Percentiles rank a stretch among this genome's conserved stretches.
Evolutionary conservation across 2,797 vertebrate species (phyloP).

Genomic region (Ataeniobius toweri): DNA sequence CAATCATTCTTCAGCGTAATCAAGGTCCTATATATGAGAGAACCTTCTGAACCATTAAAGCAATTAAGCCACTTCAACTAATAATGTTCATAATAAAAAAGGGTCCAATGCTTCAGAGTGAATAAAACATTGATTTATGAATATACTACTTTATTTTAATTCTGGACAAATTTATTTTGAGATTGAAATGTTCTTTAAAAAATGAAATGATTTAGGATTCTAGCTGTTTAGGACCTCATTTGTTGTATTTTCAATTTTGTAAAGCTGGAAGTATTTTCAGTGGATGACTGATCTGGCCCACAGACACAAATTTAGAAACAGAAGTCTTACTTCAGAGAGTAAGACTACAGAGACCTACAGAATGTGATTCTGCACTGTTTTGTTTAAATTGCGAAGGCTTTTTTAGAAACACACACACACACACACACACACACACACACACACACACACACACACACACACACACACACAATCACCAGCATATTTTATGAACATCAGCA

Average conservation of each 20-base stretch:
- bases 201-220: background rate
- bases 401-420: background rate
- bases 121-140: background rate
- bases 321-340: background rate
- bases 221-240: background rate
- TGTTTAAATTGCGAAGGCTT: background rate
- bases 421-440: background rate
- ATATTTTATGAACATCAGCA: too few species aligned
- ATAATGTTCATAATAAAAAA: background rate
- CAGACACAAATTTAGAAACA: background rate
- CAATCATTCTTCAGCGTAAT: conserved; percentile 63
- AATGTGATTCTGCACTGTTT: background rate
- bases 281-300: background rate
- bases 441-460: too few species aligned
- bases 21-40: conserved; percentile 46
- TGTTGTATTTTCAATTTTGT: background rate
- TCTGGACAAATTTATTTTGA: background rate
- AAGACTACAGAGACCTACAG: background rate
- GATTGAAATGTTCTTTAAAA: background rate
- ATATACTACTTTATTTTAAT: background rate
- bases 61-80: conserved; percentile 45
- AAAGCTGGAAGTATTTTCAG: background rate
- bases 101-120: too few species aligned
- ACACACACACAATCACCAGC: too few species aligned
- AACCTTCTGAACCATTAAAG: conserved; percentile 43